These are phyloP conservation scores for Nysson spinosus DNA, from an alignment of 2,888 invertebrate genomes.

Conservation along the genomic window DNA sequence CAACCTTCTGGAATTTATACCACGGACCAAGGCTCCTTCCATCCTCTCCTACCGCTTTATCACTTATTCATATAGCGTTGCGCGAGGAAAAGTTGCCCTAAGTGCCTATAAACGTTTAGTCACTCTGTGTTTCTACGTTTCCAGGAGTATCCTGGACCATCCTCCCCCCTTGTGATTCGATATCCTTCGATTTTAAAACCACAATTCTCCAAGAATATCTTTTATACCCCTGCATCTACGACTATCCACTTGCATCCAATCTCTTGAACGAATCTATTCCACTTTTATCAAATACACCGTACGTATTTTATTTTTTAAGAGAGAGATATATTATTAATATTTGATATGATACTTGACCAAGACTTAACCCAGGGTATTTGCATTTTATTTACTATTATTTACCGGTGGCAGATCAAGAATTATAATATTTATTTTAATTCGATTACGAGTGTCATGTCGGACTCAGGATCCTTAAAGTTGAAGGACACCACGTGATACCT, in stretches of 20 bases:
- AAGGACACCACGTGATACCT: conserved; percentile 6
- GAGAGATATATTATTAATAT: no score
- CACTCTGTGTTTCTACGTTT: conserved; percentile 59
- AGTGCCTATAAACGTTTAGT: conserved; percentile 76
- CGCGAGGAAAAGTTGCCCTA: conserved; percentile 73
- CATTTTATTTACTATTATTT: no score
- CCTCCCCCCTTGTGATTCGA: conserved; percentile 40
- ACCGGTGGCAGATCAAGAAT: no score
- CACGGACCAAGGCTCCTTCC: conserved; percentile 61
- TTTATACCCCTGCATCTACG: background rate
- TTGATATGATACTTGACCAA: no score
- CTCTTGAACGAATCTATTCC: no score
- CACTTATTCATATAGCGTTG: conserved; percentile 75
- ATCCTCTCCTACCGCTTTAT: conserved; percentile 62
- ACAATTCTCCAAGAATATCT: background rate
- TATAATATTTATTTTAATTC: no score
- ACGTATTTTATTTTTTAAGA: no score
- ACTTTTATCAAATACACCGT: no score
- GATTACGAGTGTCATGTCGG: no score
- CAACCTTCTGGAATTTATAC: conserved; percentile 75
- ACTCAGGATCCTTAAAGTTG: conserved; percentile 27
- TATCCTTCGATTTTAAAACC: conserved; percentile 34
- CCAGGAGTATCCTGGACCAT: conserved; percentile 21
- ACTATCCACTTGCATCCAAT: no score
- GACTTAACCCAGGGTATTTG: no score